Conservation (phyloP, 2,888 invertebrate species). For the Tryphoninae sp. region DNA sequence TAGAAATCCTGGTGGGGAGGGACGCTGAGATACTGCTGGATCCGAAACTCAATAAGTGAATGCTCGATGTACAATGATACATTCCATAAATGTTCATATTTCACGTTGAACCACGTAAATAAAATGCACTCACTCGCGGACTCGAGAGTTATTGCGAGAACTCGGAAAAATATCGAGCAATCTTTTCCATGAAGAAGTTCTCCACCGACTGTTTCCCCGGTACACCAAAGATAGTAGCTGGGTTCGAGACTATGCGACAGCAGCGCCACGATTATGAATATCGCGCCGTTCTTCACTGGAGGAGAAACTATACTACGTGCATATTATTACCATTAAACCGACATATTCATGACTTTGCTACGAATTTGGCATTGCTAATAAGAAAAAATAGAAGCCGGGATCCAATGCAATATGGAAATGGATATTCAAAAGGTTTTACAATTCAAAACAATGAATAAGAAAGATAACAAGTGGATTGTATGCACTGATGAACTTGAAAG, state of each 20-base stretch:
- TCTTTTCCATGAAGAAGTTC: no score
- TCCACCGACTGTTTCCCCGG: no score
- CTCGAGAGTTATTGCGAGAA: no score
- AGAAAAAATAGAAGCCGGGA: background rate
- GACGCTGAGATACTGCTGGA: no score
- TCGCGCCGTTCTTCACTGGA: background rate
- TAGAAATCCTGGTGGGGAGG: no score
- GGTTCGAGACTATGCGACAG: constrained; percentile 1
- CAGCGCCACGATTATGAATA: background rate
- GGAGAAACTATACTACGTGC: background rate
- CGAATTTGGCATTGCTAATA: background rate
- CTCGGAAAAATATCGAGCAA: no score
- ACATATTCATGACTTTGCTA: background rate
- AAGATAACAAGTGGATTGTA: background rate
- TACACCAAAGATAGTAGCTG: background rate
- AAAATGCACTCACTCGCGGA: no score
- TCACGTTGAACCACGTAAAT: no score
- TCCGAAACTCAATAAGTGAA: no score
- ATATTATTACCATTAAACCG: background rate
- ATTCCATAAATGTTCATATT: no score
- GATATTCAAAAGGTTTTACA: background rate
- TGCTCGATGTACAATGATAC: no score
- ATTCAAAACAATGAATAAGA: background rate
- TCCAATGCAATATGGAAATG: background rate
- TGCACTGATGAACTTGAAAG: background rate